Conservation (phyloP, 2,797 vertebrate species). For the Urocyon cinereoargenteus region DNA sequence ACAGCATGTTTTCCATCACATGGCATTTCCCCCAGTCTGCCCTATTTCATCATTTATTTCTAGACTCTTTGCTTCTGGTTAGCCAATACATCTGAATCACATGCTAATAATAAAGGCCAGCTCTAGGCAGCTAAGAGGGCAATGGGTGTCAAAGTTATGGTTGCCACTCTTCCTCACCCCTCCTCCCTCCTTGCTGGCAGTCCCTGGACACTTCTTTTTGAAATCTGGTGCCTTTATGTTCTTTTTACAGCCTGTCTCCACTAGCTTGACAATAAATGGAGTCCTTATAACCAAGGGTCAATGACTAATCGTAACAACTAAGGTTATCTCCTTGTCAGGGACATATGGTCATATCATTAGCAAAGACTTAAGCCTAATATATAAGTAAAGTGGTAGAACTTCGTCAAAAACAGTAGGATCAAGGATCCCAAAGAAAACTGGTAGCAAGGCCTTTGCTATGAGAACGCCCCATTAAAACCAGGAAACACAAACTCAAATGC, state of each 20-base stretch:
- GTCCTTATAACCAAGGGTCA: background rate
- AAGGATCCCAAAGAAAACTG: background rate
- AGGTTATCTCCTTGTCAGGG: background rate
- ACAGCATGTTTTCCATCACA: slow-evolving; percentile 8
- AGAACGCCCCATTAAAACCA: background rate
- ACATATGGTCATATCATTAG: background rate
- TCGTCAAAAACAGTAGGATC: background rate
- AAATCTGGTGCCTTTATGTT: background rate
- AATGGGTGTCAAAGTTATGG: background rate
- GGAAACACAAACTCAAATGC: background rate
- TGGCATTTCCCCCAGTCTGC: slow-evolving; percentile 14
- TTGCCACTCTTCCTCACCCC: background rate
- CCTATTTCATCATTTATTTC: background rate
- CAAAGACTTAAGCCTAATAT: background rate
- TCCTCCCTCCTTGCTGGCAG: background rate
- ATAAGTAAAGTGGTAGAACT: background rate
- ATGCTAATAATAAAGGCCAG: background rate
- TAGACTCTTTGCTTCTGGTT: background rate
- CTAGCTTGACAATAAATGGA: background rate
- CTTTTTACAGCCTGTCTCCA: background rate
- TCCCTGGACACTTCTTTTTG: background rate
- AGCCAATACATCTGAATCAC: background rate
- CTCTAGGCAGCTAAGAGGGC: background rate
- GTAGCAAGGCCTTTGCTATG: background rate
- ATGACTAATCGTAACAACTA: background rate